Base-by-base conservation (phyloP, 2,113 vertebrate genomes). In the Serinus canaria region DNA sequence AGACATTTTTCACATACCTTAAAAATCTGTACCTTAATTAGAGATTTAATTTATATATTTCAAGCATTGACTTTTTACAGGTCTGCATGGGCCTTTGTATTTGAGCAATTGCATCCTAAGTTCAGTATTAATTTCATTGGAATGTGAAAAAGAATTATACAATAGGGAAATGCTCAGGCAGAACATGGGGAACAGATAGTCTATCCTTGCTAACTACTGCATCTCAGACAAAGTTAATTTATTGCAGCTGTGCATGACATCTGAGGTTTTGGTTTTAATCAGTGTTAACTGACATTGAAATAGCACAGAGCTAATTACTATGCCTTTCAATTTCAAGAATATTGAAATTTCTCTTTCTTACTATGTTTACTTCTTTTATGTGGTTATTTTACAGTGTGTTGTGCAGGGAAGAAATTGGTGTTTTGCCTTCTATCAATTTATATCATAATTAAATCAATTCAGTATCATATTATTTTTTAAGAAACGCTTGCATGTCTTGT, bases 101-200 rank as follows among this genome's bases (percentile, higher is more conserved):
- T 55, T 88, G 27, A 52, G 35, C 7, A 60, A 43, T 8, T 60
- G 7, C 33, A 39, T 69, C 3, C 9, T 35, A 37, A 50, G 0
- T 46, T 64, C 18, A 50, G 8, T 35, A 3, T 73, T 41, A 53
- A 68, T 6, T 18, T 23, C 17, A 8, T 6, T 55, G 49, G 8
- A 44, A 59, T 39, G 10, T 58, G 70, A 74, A n/a, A 78, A 92
- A 55, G 5, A 60, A 18, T 47, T 53, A 15, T 60, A 5, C 23
- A 68, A 31, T 20, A 56, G 59, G 13, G 35, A 68, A 77, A 73
- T 44, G 4, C 13, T 80, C 27, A 39, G 6, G 43, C 12, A 83
- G 52, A 75, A 53, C 8, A 17, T 0, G 0, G 5, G 14, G 13
- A 59, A 28, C 13, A 73, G 22, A 49, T 62, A 67, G 9, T 69